Percentiles rank a stretch among this genome's conserved stretches.
Evolutionary conservation across 2,888 invertebrate species (phyloP).

Genomic region (Sminthurinus aureus): DNA sequence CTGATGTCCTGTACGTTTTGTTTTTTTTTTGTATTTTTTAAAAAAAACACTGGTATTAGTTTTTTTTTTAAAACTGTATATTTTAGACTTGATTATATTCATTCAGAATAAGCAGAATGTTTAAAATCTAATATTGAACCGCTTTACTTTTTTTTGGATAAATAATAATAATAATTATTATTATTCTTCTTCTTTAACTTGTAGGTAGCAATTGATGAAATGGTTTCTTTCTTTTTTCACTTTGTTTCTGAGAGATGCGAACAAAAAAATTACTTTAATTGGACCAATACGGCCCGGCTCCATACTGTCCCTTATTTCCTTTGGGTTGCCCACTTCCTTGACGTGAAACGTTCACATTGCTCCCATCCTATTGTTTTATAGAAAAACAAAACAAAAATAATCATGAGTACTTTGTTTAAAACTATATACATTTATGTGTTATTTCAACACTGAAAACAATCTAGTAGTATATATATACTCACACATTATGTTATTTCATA

Average conservation of each 20-base stretch:
- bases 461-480: background rate
- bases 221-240: constrained; percentile 21
- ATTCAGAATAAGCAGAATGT: background rate
- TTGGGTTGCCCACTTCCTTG: constrained; percentile 58
- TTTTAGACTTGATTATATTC: background rate
- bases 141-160: background rate
- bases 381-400: constrained; percentile 21
- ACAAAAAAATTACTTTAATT: constrained; percentile 44
- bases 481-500: background rate
- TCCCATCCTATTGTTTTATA: constrained; percentile 51
- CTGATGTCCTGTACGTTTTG: too few species aligned
- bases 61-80: constrained; percentile 21
- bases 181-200: background rate
- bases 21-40: constrained; percentile 12
- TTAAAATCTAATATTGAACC: constrained; percentile 9
- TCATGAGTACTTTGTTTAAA: background rate
- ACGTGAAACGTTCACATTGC: constrained; percentile 53
- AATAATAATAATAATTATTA: constrained; percentile 11
- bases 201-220: constrained; percentile 32
- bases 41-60: constrained; percentile 39
- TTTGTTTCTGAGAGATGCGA: constrained; percentile 23
- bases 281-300: constrained; percentile 52
- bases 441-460: background rate
- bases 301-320: constrained; percentile 53
- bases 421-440: background rate